phyloP scores from a whole-genome alignment of 1,140 invertebrate species.

The Diabrotica undecimpunctata region DNA sequence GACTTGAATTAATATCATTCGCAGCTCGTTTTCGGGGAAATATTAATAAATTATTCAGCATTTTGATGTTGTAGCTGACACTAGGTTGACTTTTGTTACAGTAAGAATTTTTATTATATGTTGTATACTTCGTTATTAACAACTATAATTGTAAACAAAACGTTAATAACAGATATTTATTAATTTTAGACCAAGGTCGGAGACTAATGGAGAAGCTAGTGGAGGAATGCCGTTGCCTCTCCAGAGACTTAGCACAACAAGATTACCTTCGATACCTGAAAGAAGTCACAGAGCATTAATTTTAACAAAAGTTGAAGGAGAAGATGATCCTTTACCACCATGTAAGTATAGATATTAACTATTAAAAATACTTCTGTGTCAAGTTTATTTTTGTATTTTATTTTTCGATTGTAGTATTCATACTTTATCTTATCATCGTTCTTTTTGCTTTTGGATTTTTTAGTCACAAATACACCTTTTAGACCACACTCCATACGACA shows the following conservation, averaged over 20 bases:
- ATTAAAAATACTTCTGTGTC: not conserved
- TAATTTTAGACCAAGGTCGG: conserved; percentile 19
- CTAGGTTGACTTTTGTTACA: too few relatives aligned
- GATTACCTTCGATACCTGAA: conserved; percentile 79
- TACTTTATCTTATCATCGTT: too few relatives aligned
- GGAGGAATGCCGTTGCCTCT: conserved; percentile 57
- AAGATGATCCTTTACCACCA: conserved; percentile 80
- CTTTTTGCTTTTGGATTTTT: too few relatives aligned
- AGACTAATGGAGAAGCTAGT: conserved; percentile 40
- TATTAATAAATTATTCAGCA: too few relatives aligned
- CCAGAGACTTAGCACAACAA: conserved; percentile 68
- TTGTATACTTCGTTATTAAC: not conserved
- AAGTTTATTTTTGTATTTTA: too few relatives aligned
- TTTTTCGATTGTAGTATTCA: too few relatives aligned
- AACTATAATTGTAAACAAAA: too few relatives aligned
- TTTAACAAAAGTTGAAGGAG: conserved; percentile 59
- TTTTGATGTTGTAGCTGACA: too few relatives aligned
- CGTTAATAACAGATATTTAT: not conserved
- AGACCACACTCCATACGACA: too few relatives aligned
- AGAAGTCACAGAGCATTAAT: conserved; percentile 59
- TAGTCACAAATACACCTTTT: too few relatives aligned
- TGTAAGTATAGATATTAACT: conserved; percentile 53
- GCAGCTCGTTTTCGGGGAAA: too few relatives aligned
- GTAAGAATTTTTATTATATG: not conserved
- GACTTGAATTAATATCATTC: too few relatives aligned